Conservation (phyloP, 1,140 invertebrate species). For the Oscheius sp. region DNA sequence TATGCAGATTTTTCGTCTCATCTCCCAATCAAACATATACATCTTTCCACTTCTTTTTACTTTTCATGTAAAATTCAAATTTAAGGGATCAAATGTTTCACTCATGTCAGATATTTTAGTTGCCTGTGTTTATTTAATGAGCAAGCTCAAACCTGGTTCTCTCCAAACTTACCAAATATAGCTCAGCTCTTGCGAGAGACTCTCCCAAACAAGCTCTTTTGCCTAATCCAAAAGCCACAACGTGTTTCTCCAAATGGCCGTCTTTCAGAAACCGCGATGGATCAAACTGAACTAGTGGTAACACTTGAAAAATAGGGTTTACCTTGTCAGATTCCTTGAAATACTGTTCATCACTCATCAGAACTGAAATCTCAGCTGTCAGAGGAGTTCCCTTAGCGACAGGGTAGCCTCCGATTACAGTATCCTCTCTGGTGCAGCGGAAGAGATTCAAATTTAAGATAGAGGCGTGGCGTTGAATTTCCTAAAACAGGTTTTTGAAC, state of each 20-base stretch:
- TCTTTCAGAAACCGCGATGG: constrained; percentile 1
- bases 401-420: constrained; percentile 9
- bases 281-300: constrained; percentile 33
- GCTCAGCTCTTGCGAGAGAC: constrained; percentile 17
- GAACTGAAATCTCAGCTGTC: constrained; percentile 18
- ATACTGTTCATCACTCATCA: constrained; percentile 23
- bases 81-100: no score
- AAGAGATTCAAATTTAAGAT: constrained; percentile 36
- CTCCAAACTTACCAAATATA: constrained; percentile 35
- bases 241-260: constrained; percentile 21
- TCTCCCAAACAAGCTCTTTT: constrained; percentile 36
- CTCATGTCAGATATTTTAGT: no score
- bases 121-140: no score
- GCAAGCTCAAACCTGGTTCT: no score
- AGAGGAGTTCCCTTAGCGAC: constrained; percentile 18
- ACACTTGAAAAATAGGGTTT: no score
- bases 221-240: constrained; percentile 38
- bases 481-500: no score
- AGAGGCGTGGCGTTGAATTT: constrained; percentile 31
- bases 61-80: no score
- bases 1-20: no score
- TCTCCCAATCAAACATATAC: no score
- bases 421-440: constrained; percentile 14
- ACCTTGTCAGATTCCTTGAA: no score
- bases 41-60: no score